Base-by-base conservation (phyloP, 2,113 vertebrate genomes). In the Pholis gunnellus region DNA sequence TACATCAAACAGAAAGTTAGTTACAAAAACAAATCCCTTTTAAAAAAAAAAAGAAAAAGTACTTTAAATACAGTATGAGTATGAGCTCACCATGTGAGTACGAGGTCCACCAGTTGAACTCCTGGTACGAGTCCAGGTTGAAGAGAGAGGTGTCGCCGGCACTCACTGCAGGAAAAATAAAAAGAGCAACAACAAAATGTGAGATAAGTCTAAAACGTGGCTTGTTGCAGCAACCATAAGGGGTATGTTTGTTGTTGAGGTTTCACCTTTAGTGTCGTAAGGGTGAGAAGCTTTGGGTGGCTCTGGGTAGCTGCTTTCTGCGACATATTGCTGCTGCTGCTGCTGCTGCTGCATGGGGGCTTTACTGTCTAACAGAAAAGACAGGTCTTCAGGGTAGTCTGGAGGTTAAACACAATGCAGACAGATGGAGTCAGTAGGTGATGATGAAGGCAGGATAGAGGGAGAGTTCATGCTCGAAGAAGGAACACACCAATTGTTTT, bases 321-420 rank as follows among this genome's bases (percentile, higher is more conserved):
- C 78, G 6, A 42, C 56, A 22, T 86, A 94, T 79, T 92, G 93
- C 87, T 92, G 89, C 77, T 93, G 94, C 71, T 48, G 42, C 42
- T 38, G 38, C 82, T 93, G 93, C 87, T 92, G 89, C 77, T 93
- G 94, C 72, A 66, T 83, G 0, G 87, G 66, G 20, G 40, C 72
- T 93, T 94, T 95, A 77, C 93, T 93, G 93, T 96, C 95, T 94
- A 95, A 95, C 88, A 95, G 91, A 94, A 96, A 95, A 91, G 95
- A 96, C 91, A 95, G 94, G 88, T 96, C 95, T 95, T 96, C 95
- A 94, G 83, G 90, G 89, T 84, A 93, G 91, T 96, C 95, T 96
- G 91, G 69, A 87, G 93, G 91, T 93, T 89, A 90, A 87, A 92
- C 76, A 92, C 75, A 91, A 17, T 18, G 52, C 81, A 92, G 20